Base-by-base conservation (phyloP, 1,140 invertebrate species). In the Lutraria rhynchaena region DNA sequence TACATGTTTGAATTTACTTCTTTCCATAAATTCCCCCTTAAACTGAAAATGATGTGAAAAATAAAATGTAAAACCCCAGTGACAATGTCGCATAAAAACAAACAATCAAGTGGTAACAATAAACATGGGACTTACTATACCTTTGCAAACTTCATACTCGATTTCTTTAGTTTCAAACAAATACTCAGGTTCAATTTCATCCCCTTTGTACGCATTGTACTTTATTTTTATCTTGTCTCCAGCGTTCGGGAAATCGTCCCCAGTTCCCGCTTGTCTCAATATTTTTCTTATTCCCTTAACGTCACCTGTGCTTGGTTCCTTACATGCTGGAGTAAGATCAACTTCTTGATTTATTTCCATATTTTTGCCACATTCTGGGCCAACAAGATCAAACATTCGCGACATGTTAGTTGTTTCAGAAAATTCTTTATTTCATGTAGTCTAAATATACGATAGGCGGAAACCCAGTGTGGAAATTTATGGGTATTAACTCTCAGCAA, bases 141-240 rank as follows among this genome's bases (percentile, higher is more conserved):
- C 75, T 78, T 22, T 69, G 19, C 60, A 67, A 29, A 53, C 33
- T 35, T 78, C 75, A 69, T 69, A 69, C 27, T 53, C 51, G 41
- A 78, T 69, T 19, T 53, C 29, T 19, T 78, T 57, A 0, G 61
- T 37, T 33, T 78, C 75, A 69, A 69, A 78, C 3, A 57, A 35
- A 27, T 67, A 57, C 31, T 78, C 75, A 31, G 17, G 13, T 7
- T 33, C n/a, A 5, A 78, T 67, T 19, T 57, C 61, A 24, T 78
- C 75, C 15, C 75, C 75, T 4, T 15, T 41, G 58, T 78, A 78
- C 13, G 46, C 75, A 2, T 5, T 46, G 41, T 78, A 78, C 44
- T 24, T 37, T 15, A 78, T 29, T 24, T 51, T 49, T 7, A 78
- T 61, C 19, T 9, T 67, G 37, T 78, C 75, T 4, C 49, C 49